Evolutionary conservation across 2,888 invertebrate species (phyloP), one percentile per base, ranked within the genome.

Genomic region (Stegana nigrithorax): DNA sequence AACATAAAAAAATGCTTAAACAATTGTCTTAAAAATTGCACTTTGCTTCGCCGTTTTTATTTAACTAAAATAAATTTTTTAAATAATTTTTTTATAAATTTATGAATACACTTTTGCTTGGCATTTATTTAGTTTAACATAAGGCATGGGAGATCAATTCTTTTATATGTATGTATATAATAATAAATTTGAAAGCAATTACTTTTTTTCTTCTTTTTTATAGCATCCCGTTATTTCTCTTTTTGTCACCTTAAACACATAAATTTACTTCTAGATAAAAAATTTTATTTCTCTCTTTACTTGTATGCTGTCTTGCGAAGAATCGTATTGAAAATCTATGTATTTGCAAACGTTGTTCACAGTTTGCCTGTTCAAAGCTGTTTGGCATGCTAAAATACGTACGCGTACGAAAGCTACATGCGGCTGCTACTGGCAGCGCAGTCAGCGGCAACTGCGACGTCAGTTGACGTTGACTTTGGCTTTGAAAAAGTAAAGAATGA

Each of bases 341-440:
- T n/a, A 4, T 39, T 39, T 39, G 14, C n/a, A 59, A 47, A 45
- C 3, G 47, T 47, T 29, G 80, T 77, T 71, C 69, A 71, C 82
- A 82, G 78, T 73, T 82, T 67, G 83, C 80, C 12, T 53, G 29
- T 14, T 26, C 53, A 32, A 53, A 53, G 19, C 57, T 8, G 50
- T 50, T 23, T 4, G 23, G n/a, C n/a, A 14, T 25, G 39, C 32
- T 53, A 32, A 10, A 19, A 50, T 23, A 25, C 25, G 27, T n/a
- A 42, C 45, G 47, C 8, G 25, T 27, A 19, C 44, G 63, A 60
- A 53, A 57, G 21, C 36, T 19, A 12, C 36, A 19, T 23, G 21
- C 57, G 6, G 57, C 57, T 2, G 47, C 21, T 36, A 32, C 25
- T 32, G 25, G 39, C 32, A 10, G 17, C n/a, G 29, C 12, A 21